Evolutionary conservation across 2,113 vertebrate species (phyloP), one percentile per base, ranked within the genome.

Genomic region (Chinchilla lanigera): DNA sequence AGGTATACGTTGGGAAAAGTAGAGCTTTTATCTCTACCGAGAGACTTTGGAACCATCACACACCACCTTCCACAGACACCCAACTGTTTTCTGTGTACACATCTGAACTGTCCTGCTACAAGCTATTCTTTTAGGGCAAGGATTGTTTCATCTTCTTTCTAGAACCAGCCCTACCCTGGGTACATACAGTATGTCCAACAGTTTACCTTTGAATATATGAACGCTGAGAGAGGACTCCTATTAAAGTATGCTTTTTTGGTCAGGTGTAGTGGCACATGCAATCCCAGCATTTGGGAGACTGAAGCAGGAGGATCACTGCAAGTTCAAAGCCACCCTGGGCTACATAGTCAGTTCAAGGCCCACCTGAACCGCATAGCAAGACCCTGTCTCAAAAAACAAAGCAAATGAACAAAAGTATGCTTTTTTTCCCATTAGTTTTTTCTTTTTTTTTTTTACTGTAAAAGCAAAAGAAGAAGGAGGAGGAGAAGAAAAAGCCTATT

Each of bases 131-230:
- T 71, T 30, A 81, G 67, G 61, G 20, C 14, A 89, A 54, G 41
- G 47, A 24, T 28, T 90, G 56, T 65, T 95, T 89, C 33, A 47
- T 56, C 61, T 20, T 93, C 60, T 56, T 93, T 63, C 56, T 86
- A 14, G 81, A 58, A 26, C 67, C 92, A 93, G 7, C 44, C 38
- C 28, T 24, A 75, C 58, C 90, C 19, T 38, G 13, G 41, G 20
- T 28, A 58, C 24, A 92, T 4, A 81, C 9, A 89, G 54, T 71
- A 26, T 30, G 63, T 24, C 84, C 81, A 69, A 61, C 41, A 85
- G 88, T 71, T 63, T 94, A 63, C 61, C 95, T 92, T 87, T 50
- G 30, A 95, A 75, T 90, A 81, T 54, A 52, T 52, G n/a, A 93
- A 97, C 67, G 84, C 85, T 86, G 73, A 93, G 22, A 41, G 63